These are phyloP conservation scores for Engraulis encrasicolus DNA, from an alignment of 2,113 vertebrate species.

Conservation along the genomic window DNA sequence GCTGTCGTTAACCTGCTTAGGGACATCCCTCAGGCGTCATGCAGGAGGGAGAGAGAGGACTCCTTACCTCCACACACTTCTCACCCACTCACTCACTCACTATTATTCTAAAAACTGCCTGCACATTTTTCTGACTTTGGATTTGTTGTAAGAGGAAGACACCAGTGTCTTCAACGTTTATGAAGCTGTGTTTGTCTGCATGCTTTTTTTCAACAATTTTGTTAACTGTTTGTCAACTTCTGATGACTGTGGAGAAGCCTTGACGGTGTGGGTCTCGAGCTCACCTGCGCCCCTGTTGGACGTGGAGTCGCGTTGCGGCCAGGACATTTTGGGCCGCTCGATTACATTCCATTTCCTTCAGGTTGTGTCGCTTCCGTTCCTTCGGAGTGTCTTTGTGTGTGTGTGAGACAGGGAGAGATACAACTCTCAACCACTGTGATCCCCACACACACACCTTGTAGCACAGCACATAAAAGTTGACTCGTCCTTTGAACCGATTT, in stretches of 20 bases:
- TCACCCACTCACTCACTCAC: background rate
- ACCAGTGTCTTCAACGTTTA: background rate
- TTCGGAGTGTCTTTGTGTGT: background rate
- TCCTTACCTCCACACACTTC: background rate
- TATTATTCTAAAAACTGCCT: background rate
- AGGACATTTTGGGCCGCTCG: constrained; percentile 1
- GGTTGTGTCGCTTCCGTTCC: background rate
- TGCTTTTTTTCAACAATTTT: background rate
- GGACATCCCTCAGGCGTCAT: background rate
- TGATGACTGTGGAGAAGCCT: background rate
- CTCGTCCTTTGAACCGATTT: background rate
- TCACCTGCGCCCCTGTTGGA: background rate
- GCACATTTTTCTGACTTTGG: background rate
- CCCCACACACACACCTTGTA: background rate
- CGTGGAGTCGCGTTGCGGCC: background rate
- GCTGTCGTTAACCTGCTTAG: too few species aligned
- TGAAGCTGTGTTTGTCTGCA: background rate
- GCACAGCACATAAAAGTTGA: background rate
- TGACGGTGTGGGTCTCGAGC: too few species aligned
- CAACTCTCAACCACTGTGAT: background rate
- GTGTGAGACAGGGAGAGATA: too few species aligned
- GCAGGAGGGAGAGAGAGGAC: background rate
- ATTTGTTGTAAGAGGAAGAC: too few species aligned
- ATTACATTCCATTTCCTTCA: background rate
- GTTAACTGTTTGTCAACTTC: background rate